A percentile compares a stretch with the other conserved stretches of the same genome.
Conservation (phyloP, 2,888 invertebrate species). For the Lycocerus yunnanus region DNA sequence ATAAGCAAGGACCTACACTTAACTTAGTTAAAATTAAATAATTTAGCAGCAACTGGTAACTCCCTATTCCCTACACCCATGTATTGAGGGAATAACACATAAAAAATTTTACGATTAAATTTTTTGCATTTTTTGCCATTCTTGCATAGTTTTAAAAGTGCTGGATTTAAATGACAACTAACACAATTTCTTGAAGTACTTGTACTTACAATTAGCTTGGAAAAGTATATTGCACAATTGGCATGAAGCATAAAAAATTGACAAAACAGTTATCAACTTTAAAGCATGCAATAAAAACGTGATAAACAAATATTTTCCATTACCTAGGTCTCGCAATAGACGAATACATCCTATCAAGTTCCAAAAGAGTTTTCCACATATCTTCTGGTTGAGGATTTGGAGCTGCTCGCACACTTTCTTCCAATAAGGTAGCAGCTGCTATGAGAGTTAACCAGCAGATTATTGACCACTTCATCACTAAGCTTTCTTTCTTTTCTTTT, state of each 20-base stretch:
- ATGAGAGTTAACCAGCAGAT: constrained; percentile 45
- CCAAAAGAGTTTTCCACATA: constrained; percentile 40
- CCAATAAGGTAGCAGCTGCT: constrained; percentile 38
- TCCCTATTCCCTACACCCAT: no score
- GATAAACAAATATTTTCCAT: constrained; percentile 10
- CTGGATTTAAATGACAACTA: neutral
- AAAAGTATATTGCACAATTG: neutral
- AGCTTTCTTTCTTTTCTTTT: neutral
- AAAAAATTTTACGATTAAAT: no score
- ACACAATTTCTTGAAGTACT: neutral
- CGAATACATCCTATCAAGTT: constrained; percentile 42
- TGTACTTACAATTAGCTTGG: neutral
- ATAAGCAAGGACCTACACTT: no score
- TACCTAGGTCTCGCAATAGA: constrained; percentile 44
- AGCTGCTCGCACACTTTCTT: constrained; percentile 34
- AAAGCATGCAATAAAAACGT: neutral
- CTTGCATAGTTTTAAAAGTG: no score
- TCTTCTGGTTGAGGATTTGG: constrained; percentile 40
- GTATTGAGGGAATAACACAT: no score
- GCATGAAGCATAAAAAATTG: neutral
- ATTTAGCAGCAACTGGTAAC: no score
- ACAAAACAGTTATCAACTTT: neutral
- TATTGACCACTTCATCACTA: constrained; percentile 39
- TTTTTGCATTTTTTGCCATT: no score
- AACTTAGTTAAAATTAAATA: no score